Percentiles rank a stretch among this genome's conserved stretches.
phyloP scores from a whole-genome alignment of 2,797 vertebrate species.

The Sciurus carolinensis region DNA sequence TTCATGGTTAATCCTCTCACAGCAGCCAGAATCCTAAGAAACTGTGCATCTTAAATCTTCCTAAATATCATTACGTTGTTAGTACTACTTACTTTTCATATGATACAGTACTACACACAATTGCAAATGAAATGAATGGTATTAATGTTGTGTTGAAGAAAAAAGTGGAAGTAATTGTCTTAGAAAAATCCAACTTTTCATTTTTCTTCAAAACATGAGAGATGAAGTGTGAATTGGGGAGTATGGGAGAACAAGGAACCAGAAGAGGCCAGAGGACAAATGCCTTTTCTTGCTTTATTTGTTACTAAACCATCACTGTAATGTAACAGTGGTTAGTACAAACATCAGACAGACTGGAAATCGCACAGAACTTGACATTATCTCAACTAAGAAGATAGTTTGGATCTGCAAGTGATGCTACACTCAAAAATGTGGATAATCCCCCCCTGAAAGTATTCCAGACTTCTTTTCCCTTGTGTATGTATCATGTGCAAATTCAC shows the following conservation, averaged over 20 bases:
- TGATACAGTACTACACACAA: slow-evolving; percentile 69
- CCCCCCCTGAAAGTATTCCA: slow-evolving; percentile 79
- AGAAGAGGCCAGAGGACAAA: slow-evolving; percentile 44
- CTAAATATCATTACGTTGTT: slow-evolving; percentile 70
- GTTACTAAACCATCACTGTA: slow-evolving; percentile 31
- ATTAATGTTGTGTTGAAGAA: slow-evolving; percentile 77
- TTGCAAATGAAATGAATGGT: slow-evolving; percentile 66
- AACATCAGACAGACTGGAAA: slow-evolving; percentile 85
- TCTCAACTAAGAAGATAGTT: slow-evolving; percentile 81
- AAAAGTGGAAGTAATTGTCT: slow-evolving; percentile 68
- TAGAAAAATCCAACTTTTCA: slow-evolving; percentile 57
- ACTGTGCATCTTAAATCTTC: slow-evolving; percentile 73
- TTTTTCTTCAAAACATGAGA: slow-evolving; percentile 78
- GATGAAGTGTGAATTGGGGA: slow-evolving; percentile 27
- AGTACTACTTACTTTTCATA: slow-evolving; percentile 72
- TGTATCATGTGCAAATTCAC: slow-evolving; percentile 73
- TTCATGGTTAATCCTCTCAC: slow-evolving; percentile 65
- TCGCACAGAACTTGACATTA: slow-evolving; percentile 82
- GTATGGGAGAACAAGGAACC: neutral
- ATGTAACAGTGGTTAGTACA: slow-evolving; percentile 52
- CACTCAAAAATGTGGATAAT: slow-evolving; percentile 72
- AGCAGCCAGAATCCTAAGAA: slow-evolving; percentile 75
- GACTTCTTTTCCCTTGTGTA: slow-evolving; percentile 84
- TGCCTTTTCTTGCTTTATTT: slow-evolving; percentile 72
- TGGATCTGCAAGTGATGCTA: slow-evolving; percentile 83